Conservation (phyloP, 2,888 invertebrate species). For the Branchipolynoe longqiensis region DNA sequence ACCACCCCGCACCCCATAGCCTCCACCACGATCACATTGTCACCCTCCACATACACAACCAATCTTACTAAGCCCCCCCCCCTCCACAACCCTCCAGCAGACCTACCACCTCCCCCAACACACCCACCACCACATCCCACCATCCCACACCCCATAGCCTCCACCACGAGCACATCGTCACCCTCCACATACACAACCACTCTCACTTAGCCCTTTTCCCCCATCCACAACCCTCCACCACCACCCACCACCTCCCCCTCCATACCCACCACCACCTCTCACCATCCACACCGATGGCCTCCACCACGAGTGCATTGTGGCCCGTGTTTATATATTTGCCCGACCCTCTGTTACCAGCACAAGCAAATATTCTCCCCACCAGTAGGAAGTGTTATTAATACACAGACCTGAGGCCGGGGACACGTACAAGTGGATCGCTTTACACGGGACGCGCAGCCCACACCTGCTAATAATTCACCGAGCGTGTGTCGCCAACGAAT, state of each 20-base stretch:
- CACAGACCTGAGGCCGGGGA: neutral
- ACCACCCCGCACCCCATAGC: neutral
- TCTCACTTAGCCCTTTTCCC: neutral
- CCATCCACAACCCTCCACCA: neutral
- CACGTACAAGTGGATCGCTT: constrained; percentile 23
- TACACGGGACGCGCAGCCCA: neutral
- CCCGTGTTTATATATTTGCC: constrained; percentile 50
- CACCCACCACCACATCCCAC: neutral
- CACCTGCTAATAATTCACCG: constrained; percentile 2
- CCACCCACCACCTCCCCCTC: neutral
- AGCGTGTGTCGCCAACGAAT: no score
- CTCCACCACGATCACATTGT: neutral
- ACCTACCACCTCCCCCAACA: neutral
- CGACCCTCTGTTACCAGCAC: constrained; percentile 1
- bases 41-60: neutral
- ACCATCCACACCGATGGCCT: neutral
- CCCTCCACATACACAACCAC: neutral
- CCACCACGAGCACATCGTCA: neutral
- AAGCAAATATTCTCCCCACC: constrained; percentile 37
- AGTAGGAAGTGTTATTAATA: constrained; percentile 15
- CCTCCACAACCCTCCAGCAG: neutral
- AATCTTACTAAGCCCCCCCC: neutral
- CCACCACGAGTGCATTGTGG: constrained; percentile 3
- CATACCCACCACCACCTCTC: neutral
- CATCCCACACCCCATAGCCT: neutral